Percentiles rank a stretch among this genome's conserved stretches.
Conservation (phyloP, 2,888 invertebrate species). For the Leptopterna dolabrata region DNA sequence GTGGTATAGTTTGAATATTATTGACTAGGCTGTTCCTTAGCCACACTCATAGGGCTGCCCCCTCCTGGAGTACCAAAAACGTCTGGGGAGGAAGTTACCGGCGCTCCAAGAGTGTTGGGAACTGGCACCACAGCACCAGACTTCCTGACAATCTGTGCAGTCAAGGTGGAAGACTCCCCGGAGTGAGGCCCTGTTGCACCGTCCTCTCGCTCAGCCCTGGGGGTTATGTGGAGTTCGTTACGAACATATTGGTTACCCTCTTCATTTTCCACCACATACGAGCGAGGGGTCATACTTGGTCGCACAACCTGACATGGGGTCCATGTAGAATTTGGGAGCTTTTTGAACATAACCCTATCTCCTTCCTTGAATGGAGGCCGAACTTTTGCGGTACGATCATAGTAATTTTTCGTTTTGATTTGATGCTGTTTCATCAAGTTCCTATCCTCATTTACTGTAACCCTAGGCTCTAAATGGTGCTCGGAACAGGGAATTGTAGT, state of each 20-base stretch:
- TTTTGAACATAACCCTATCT: not conserved
- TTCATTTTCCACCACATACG: not conserved
- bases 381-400: not conserved
- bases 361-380: not conserved
- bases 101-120: too few relatives aligned
- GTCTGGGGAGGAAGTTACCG: too few relatives aligned
- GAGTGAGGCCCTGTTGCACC: too few relatives aligned
- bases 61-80: too few relatives aligned
- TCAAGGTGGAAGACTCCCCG: too few relatives aligned
- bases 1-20: too few relatives aligned
- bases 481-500: slow-evolving; percentile 20
- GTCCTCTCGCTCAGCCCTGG: not conserved
- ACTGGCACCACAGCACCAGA: too few relatives aligned
- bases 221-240: not conserved
- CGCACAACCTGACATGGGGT: not conserved
- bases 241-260: not conserved
- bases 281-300: not conserved
- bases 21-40: too few relatives aligned
- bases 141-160: too few relatives aligned
- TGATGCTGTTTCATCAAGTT: slow-evolving; percentile 22
- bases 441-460: slow-evolving; percentile 13
- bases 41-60: too few relatives aligned
- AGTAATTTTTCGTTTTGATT: not conserved
- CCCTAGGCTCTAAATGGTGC: not conserved
- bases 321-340: slow-evolving; percentile 12